Evolutionary conservation across 2,888 invertebrate genomes (phyloP).

Genomic region (Phortica magna): DNA sequence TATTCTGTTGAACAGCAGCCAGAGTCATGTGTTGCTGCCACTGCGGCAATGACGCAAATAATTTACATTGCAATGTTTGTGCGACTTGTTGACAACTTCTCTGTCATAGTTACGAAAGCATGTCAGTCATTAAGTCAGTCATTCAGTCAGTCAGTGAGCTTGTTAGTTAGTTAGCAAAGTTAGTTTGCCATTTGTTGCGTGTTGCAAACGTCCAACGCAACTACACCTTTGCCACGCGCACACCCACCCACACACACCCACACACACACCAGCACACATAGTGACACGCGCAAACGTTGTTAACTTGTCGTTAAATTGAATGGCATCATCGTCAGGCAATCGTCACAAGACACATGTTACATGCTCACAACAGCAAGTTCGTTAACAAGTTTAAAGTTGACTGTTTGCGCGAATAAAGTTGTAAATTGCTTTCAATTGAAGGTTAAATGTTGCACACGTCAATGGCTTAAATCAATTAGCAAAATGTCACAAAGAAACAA

Average conservation of each 20-base stretch:
- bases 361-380: background rate
- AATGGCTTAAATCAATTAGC: background rate
- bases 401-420: background rate
- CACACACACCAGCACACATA: too few relatives aligned
- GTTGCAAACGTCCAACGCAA: background rate
- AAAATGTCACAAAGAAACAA: background rate
- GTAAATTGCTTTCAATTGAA: background rate
- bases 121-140: background rate
- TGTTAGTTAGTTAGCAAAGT: background rate
- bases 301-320: background rate
- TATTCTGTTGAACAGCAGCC: too few relatives aligned
- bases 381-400: background rate
- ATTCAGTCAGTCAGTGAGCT: background rate
- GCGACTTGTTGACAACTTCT: background rate
- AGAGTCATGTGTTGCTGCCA: background rate
- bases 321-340: background rate
- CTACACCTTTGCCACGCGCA: too few relatives aligned
- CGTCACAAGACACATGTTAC: too few relatives aligned
- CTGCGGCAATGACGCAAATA: background rate
- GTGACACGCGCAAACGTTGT: too few relatives aligned
- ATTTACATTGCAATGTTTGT: background rate
- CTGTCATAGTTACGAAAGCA: background rate
- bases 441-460: background rate
- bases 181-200: background rate
- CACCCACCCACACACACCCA: too few relatives aligned